These are phyloP conservation scores for Zoroaster sp. DNA, from an alignment of 53 echinoderm and acorn worm genomes.

Conservation along the genomic window DNA sequence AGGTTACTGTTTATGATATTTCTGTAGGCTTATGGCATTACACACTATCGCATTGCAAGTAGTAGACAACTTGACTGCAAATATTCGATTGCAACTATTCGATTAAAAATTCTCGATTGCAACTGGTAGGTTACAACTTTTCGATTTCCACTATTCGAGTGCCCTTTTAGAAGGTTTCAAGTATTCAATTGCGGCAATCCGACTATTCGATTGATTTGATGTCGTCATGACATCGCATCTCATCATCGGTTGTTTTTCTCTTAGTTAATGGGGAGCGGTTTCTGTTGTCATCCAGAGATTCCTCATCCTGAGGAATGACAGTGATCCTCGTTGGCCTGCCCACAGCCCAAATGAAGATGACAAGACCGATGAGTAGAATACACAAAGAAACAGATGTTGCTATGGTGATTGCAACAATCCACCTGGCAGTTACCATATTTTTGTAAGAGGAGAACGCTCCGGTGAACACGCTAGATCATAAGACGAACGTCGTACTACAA, in stretches of 20 bases:
- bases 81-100: background rate
- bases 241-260: background rate
- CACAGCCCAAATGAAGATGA: background rate
- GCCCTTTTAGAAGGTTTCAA: no score
- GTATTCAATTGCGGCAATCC: no score
- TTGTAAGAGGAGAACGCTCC: no score
- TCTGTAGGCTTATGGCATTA: no score
- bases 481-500: background rate
- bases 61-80: background rate
- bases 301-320: background rate
- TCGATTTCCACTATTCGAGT: background rate
- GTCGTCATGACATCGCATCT: background rate
- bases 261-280: background rate
- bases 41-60: background rate
- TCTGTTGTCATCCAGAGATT: background rate
- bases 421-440: background rate
- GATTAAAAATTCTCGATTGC: no score
- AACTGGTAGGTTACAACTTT: background rate
- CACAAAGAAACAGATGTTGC: background rate
- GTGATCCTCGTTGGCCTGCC: background rate
- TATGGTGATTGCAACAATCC: conserved; percentile 4
- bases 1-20: background rate
- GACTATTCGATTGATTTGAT: background rate
- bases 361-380: background rate
- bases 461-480: background rate